phyloP scores from a whole-genome alignment of 2,888 invertebrate genomes.

The Ochropleura leucogaster region DNA sequence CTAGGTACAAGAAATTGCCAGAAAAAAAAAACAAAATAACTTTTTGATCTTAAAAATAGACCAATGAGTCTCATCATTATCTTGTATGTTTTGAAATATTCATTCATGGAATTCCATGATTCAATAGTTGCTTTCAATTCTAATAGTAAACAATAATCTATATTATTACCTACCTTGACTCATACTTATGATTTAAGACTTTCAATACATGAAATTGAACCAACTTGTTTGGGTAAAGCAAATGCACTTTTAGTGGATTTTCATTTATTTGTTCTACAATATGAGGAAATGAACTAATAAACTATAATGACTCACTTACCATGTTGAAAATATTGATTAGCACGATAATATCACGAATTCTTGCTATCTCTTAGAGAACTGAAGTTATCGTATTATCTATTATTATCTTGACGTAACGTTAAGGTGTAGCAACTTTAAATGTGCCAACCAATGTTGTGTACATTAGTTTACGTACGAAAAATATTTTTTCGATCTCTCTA shows the following conservation, averaged over 20 bases:
- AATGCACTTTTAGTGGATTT: slow-evolving; percentile 2
- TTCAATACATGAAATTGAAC: slow-evolving; percentile 5
- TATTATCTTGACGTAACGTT: slow-evolving; percentile 58
- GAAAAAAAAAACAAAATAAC: slow-evolving; percentile 3
- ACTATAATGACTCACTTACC: slow-evolving; percentile 34
- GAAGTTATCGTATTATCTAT: slow-evolving; percentile 51
- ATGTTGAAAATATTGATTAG: slow-evolving; percentile 33
- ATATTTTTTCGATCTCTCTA: not conserved
- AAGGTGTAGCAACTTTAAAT: slow-evolving; percentile 7
- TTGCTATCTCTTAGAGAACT: slow-evolving; percentile 11
- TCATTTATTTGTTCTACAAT: not conserved
- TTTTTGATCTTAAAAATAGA: not conserved
- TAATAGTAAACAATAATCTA: slow-evolving; percentile 28
- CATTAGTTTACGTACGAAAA: slow-evolving; percentile 15
- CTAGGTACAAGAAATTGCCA: not conserved
- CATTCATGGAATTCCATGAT: not conserved
- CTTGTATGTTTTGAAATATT: slow-evolving; percentile 13
- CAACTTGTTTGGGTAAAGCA: not conserved
- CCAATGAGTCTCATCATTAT: not conserved
- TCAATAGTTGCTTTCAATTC: slow-evolving; percentile 10
- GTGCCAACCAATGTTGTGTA: slow-evolving; percentile 11
- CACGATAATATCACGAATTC: slow-evolving; percentile 44
- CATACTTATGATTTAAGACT: not conserved
- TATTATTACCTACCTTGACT: not conserved
- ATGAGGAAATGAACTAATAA: not conserved